Evolutionary conservation across 2,797 vertebrate genomes (phyloP), one percentile per base, ranked within the genome.

Genomic region (Esox lucius): DNA sequence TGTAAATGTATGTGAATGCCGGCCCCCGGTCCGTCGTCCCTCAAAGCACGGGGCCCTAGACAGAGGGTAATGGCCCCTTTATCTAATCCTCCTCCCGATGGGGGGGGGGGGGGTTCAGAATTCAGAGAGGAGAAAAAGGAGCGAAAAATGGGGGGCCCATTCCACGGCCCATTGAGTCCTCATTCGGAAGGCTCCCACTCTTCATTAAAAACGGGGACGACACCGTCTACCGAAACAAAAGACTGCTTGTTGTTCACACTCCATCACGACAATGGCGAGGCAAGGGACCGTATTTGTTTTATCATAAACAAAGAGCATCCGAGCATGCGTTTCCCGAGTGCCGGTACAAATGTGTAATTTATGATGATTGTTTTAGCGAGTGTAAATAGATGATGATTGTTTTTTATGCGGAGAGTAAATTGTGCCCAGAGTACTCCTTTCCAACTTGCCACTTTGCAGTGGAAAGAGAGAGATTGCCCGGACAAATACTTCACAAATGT

Each of bases 301-400:
- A 65, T 65, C 31, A 6, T 35, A 35, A 65, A 65, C 64, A 65
- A 65, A 65, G 42, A 69, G 67, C 67, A 69, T 69, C 42, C 15
- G 48, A 71, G 69, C 69, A 69, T 12, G 12, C 15, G 17, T 53
- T n/a, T 53, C 13, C 56, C 19, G 9, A 33, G 69, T 17, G 17
- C 56, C 24, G 69, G 26, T 53, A n/a, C 69, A 31, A 16, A 71
- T 71, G 15, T 71, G 69, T 71, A 22, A 71, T 71, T 71, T 71
- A 56, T 35, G 48, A 71, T 71, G 69, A 71, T 71, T 51, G 69
- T 71, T 71, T 56, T 71, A 17, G 48, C 28, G 26, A 71, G 16
- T 71, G 49, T 31, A 71, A 71, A 71, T 53, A 56, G 26, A 53
- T 53, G 49, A 71, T 33, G 24, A 53, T 71, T 31, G 26, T 71